These are phyloP conservation scores for Stichodactyla mertensii DNA, from an alignment of 64 coral and sea anemone species.

Conservation along the genomic window DNA sequence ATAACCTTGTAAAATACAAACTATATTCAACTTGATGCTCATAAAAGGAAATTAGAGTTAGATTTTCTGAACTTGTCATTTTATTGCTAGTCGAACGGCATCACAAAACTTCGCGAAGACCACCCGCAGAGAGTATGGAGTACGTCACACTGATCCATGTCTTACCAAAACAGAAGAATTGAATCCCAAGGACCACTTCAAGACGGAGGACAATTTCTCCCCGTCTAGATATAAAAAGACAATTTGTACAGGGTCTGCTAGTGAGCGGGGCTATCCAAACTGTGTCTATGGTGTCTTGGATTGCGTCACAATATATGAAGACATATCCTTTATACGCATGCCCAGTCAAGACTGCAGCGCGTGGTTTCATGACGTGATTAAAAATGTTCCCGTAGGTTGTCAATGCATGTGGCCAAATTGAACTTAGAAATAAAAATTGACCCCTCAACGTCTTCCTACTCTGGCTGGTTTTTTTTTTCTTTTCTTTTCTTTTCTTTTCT, in stretches of 20 bases:
- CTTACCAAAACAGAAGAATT: not conserved
- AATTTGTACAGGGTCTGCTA: constrained; percentile 5
- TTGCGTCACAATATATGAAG: constrained; percentile 27
- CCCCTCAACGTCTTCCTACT: too few relatives aligned
- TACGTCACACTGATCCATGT: constrained; percentile 11
- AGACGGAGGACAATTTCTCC: constrained; percentile 23
- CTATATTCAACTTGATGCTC: too few relatives aligned
- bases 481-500: too few relatives aligned
- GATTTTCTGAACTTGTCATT: too few relatives aligned
- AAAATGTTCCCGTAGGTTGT: constrained; percentile 24
- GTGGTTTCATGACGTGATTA: constrained; percentile 29
- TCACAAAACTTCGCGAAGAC: not conserved
- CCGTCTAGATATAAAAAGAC: constrained; percentile 11
- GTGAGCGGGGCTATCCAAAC: not conserved
- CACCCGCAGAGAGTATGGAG: not conserved
- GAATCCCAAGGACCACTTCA: constrained; percentile 22
- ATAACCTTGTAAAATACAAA: too few relatives aligned
- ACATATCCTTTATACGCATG: constrained; percentile 29
- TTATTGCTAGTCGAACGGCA: too few relatives aligned
- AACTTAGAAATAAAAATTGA: not conserved
- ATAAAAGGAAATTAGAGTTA: too few relatives aligned
- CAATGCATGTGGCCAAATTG: constrained; percentile 35
- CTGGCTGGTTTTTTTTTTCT: too few relatives aligned
- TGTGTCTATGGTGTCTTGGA: constrained; percentile 32
- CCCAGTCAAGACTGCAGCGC: constrained; percentile 24